Evolutionary conservation across 2,888 invertebrate species (phyloP).

Genomic region (Ormia ochracea): DNA sequence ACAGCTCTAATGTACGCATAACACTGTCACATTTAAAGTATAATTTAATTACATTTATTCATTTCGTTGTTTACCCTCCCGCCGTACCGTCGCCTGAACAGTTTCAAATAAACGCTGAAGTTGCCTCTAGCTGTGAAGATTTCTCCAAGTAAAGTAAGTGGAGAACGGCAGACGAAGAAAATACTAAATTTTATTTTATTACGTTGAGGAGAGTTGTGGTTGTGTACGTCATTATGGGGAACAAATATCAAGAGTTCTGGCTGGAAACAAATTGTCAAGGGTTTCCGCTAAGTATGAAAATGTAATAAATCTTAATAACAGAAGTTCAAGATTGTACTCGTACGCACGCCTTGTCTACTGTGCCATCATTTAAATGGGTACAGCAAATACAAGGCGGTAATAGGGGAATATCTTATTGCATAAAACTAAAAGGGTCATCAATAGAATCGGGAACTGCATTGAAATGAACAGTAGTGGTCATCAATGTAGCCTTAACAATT

Average conservation of each 20-base stretch:
- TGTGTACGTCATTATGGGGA: neutral
- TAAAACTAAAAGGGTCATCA: too few relatives aligned
- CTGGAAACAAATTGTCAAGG: neutral
- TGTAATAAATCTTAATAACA: too few relatives aligned
- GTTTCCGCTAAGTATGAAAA: too few relatives aligned
- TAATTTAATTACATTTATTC: constrained; percentile 47
- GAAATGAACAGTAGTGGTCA: too few relatives aligned
- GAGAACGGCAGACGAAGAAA: neutral
- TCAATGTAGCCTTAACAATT: too few relatives aligned
- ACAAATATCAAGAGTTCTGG: neutral
- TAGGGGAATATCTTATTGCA: too few relatives aligned
- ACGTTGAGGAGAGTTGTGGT: neutral
- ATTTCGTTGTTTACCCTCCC: constrained; percentile 16
- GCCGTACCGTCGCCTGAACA: neutral
- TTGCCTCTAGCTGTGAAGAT: neutral
- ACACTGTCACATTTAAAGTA: constrained; percentile 46
- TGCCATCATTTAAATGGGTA: too few relatives aligned
- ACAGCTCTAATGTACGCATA: constrained; percentile 11
- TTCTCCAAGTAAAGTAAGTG: constrained; percentile 8
- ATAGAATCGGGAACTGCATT: too few relatives aligned
- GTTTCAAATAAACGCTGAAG: neutral
- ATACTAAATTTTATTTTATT: neutral
- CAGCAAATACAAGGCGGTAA: too few relatives aligned
- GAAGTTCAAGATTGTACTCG: too few relatives aligned
- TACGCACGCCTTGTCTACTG: too few relatives aligned